These are phyloP conservation scores for Holothuria leucospilota DNA, from an alignment of 53 echinoderm and acorn worm species.

Conservation along the genomic window DNA sequence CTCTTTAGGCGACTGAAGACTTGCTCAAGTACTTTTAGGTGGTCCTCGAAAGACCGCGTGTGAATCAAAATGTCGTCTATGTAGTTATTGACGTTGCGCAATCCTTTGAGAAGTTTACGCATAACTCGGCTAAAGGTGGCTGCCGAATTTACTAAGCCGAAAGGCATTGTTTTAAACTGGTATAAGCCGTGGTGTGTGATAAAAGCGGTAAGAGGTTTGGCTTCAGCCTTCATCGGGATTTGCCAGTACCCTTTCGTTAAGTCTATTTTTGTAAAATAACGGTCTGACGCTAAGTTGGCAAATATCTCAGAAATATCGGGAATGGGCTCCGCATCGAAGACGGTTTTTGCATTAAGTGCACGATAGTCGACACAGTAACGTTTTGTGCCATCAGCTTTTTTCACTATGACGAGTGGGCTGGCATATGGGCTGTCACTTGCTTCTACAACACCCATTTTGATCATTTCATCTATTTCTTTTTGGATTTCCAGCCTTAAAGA, in stretches of 20 bases:
- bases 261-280: slow-evolving; percentile 51
- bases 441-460: slow-evolving; percentile 52
- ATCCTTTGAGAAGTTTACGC: slow-evolving; percentile 37
- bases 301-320: slow-evolving; percentile 57
- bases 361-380: slow-evolving; percentile 52
- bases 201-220: slow-evolving; percentile 40
- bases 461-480: slow-evolving; percentile 53
- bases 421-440: slow-evolving; percentile 57
- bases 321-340: slow-evolving; percentile 58
- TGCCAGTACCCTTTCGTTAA: slow-evolving; percentile 35
- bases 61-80: slow-evolving; percentile 65
- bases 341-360: slow-evolving; percentile 41
- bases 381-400: slow-evolving; percentile 43
- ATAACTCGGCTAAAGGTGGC: slow-evolving; percentile 53
- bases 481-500: slow-evolving; percentile 27
- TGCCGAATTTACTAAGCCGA: slow-evolving; percentile 55
- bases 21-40: slow-evolving; percentile 37
- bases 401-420: slow-evolving; percentile 36
- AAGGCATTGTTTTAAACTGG: slow-evolving; percentile 57
- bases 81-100: slow-evolving; percentile 45
- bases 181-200: slow-evolving; percentile 49
- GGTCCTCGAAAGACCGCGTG: slow-evolving; percentile 55
- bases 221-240: slow-evolving; percentile 21
- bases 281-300: slow-evolving; percentile 48
- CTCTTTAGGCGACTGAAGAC: slow-evolving; percentile 35